Conservation (phyloP, 2,797 vertebrate species). For the Rachycentron canadum region DNA sequence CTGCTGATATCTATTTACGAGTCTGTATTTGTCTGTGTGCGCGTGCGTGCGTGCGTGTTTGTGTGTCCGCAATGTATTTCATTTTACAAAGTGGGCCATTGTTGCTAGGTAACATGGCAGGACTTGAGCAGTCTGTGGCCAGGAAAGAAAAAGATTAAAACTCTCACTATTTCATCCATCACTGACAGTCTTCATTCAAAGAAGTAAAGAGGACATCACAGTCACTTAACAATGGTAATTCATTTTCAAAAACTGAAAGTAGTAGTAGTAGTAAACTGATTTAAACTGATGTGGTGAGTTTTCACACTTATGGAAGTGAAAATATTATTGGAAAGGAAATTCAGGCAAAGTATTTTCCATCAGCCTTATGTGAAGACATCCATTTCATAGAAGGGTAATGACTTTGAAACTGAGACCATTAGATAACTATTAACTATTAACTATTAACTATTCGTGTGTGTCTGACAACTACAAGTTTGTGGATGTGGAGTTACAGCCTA, state of each 20-base stretch:
- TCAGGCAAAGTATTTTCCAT: neutral
- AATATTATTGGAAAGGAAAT: neutral
- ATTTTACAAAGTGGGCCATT: constrained; percentile 63
- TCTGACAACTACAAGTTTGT: neutral
- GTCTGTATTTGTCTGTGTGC: neutral
- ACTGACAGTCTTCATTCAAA: neutral
- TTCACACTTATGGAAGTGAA: neutral
- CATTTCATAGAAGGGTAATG: too few species aligned
- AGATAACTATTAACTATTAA: too few species aligned
- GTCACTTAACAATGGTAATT: neutral
- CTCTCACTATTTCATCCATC: neutral
- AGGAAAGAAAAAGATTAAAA: constrained; percentile 46
- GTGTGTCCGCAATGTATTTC: constrained; percentile 30
- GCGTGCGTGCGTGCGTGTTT: neutral
- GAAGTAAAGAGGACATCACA: neutral
- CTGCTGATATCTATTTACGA: constrained; percentile 42
- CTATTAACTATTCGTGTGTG: too few species aligned
- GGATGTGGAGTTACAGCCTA: neutral
- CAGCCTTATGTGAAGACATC: neutral
- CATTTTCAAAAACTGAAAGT: neutral
- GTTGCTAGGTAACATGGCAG: constrained; percentile 76
- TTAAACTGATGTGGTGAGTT: neutral
- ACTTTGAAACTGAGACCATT: too few species aligned
- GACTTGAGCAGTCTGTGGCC: constrained; percentile 38
- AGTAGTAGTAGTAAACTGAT: too few species aligned